These are phyloP conservation scores for Ferrisia virgata DNA, from an alignment of 2,888 invertebrate genomes.

Conservation along the genomic window DNA sequence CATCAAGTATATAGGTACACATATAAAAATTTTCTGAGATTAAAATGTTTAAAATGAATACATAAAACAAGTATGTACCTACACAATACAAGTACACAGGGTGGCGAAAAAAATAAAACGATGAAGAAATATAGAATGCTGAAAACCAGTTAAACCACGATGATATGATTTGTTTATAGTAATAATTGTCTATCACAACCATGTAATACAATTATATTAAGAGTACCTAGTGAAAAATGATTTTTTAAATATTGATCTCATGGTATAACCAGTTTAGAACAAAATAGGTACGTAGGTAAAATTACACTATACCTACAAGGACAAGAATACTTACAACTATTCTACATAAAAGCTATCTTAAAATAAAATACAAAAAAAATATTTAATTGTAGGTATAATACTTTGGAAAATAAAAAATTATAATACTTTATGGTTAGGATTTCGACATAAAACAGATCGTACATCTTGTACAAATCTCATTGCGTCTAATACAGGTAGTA, in stretches of 20 bases:
- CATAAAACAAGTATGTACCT: background rate
- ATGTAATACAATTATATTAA: background rate
- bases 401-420: background rate
- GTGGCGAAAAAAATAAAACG: background rate
- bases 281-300: background rate
- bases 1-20: too few species aligned
- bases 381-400: too few species aligned
- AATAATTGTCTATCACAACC: background rate
- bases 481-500: constrained; percentile 36
- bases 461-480: constrained; percentile 42
- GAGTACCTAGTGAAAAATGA: background rate
- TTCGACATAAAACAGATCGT: constrained; percentile 38
- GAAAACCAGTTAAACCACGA: background rate
- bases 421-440: constrained; percentile 23
- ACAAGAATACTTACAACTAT: background rate
- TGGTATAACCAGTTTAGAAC: background rate
- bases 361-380: background rate
- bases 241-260: background rate
- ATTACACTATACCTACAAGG: background rate
- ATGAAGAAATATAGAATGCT: background rate
- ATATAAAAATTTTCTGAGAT: background rate
- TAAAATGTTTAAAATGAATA: background rate
- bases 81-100: background rate
- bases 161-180: constrained; percentile 22
- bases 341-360: background rate